Conservation (phyloP, 2,888 invertebrate genomes). For the Tetheella fluctuosa region DNA sequence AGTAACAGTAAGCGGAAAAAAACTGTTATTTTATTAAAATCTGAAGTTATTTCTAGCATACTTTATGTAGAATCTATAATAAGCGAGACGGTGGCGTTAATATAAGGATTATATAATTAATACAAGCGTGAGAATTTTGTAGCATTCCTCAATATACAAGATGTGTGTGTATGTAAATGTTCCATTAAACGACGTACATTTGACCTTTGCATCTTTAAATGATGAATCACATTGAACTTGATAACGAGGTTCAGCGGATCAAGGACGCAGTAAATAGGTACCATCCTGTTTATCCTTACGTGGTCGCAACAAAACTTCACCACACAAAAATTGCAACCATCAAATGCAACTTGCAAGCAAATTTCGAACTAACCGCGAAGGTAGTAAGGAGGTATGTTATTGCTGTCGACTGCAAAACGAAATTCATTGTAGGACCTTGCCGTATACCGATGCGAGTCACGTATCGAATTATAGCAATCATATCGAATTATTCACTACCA, state of each 20-base stretch:
- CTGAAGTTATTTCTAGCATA: neutral
- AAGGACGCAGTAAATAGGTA: conserved; percentile 62
- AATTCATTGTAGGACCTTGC: conserved; percentile 47
- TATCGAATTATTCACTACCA: conserved; percentile 59
- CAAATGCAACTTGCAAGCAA: conserved; percentile 27
- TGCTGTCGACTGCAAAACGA: conserved; percentile 19
- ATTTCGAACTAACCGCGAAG: conserved; percentile 35
- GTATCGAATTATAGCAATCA: conserved; percentile 69
- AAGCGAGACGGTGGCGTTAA: neutral
- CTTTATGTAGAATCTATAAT: neutral
- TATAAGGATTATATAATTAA: neutral
- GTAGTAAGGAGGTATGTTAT: conserved; percentile 36
- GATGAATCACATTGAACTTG: conserved; percentile 55
- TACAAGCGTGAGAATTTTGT: neutral
- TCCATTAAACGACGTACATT: conserved; percentile 9
- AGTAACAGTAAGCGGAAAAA: neutral
- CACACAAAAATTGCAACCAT: conserved; percentile 35
- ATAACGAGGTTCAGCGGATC: conserved; percentile 52
- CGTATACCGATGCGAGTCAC: conserved; percentile 61
- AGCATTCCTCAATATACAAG: neutral
- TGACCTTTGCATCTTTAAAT: conserved; percentile 26
- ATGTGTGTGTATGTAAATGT: neutral
- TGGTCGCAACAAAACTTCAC: conserved; percentile 51
- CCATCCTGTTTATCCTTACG: conserved; percentile 76
- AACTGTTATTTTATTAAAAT: conserved; percentile 6